These are phyloP conservation scores for Drosophila mayri DNA, from an alignment of 1,140 invertebrate genomes.

Conservation along the genomic window DNA sequence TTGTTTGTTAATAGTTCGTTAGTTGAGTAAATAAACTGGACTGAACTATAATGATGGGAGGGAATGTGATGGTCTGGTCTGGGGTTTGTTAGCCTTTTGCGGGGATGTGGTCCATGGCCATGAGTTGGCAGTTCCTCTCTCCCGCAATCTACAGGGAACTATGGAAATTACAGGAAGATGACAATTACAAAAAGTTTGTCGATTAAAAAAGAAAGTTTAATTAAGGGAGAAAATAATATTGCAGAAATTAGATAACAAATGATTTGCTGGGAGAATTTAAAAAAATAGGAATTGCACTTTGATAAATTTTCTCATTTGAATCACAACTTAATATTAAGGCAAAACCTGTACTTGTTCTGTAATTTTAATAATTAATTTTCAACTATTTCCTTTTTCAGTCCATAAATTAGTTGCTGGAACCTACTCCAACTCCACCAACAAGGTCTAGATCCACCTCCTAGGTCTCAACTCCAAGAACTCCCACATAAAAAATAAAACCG, in stretches of 20 bases:
- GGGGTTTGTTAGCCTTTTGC: conserved; percentile 13
- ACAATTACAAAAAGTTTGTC: conserved; percentile 7
- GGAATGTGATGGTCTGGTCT: conserved; percentile 10
- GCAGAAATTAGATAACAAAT: neutral
- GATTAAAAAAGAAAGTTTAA: conserved; percentile 9
- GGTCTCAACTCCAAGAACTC: conserved; percentile 27
- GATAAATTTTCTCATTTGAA: neutral
- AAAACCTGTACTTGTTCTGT: neutral
- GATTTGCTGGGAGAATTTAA: too few species aligned
- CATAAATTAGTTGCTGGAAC: conserved; percentile 19
- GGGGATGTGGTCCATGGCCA: conserved; percentile 35
- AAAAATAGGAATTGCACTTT: neutral
- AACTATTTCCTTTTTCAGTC: conserved; percentile 4
- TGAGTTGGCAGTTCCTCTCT: conserved; percentile 31
- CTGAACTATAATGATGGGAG: conserved; percentile 14
- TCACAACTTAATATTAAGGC: neutral
- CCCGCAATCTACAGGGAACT: neutral
- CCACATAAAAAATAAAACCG: conserved; percentile 55
- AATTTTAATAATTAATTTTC: neutral
- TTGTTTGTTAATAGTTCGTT: conserved; percentile 57
- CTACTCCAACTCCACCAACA: neutral
- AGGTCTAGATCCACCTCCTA: neutral
- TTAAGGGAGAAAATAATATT: neutral
- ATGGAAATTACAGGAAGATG: neutral
- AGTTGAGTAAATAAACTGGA: conserved; percentile 55